phyloP scores from a whole-genome alignment of 1,140 invertebrate species.

The Magallana ariakensis region DNA sequence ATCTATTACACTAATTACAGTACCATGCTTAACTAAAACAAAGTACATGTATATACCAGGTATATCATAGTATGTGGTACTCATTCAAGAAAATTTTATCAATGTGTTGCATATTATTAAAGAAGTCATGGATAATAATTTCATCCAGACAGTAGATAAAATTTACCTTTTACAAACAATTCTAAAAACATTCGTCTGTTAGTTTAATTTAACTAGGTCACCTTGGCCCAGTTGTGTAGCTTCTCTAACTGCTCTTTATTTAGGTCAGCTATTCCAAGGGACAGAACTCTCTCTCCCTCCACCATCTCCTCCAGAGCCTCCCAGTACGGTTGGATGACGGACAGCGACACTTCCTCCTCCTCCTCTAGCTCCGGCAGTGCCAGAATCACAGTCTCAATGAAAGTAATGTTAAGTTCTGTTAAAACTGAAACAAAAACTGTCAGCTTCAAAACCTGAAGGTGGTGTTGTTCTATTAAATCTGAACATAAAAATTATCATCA shows the following conservation, averaged over 20 bases:
- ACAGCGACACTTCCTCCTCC: slow-evolving; percentile 76
- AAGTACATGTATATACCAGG: too few relatives aligned
- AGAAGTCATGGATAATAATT: too few relatives aligned
- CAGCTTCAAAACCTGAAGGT: not conserved
- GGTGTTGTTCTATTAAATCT: too few relatives aligned
- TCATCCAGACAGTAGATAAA: too few relatives aligned
- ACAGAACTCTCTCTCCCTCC: slow-evolving; percentile 84
- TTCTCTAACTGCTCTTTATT: slow-evolving; percentile 88
- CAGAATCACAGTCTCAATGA: slow-evolving; percentile 88
- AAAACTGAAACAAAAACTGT: slow-evolving; percentile 82
- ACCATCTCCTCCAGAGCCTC: slow-evolving; percentile 86
- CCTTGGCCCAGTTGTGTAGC: slow-evolving; percentile 88
- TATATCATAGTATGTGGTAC: too few relatives aligned
- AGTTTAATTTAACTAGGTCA: slow-evolving; percentile 71
- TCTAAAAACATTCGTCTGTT: too few relatives aligned
- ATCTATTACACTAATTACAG: too few relatives aligned
- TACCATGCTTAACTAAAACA: too few relatives aligned
- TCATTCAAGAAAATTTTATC: too few relatives aligned
- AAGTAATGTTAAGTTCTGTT: slow-evolving; percentile 83
- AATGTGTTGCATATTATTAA: too few relatives aligned
- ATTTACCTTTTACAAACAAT: too few relatives aligned
- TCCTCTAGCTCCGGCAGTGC: slow-evolving; percentile 83
- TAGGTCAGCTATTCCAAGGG: slow-evolving; percentile 93
- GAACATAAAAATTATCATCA: not conserved
- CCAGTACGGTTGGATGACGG: slow-evolving; percentile 87